phyloP scores from a whole-genome alignment of 2,797 vertebrate species.

The Carapus acus region DNA sequence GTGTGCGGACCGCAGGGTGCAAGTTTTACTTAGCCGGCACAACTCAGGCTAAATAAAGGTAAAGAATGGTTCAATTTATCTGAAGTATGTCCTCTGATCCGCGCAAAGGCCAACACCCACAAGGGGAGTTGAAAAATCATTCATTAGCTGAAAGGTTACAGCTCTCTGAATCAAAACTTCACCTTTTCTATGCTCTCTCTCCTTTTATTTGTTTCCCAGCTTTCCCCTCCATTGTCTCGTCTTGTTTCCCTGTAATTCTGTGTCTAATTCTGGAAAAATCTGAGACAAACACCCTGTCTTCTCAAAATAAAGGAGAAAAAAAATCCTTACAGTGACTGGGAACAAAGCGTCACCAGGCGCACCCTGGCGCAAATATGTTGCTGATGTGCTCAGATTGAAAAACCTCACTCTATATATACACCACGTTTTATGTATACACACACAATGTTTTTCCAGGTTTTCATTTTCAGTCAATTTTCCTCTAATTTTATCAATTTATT shows the following conservation, averaged over 20 bases:
- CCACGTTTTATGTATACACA: too few relatives aligned
- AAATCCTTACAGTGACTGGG: too few relatives aligned
- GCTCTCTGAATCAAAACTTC: constrained; percentile 40
- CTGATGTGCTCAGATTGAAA: too few relatives aligned
- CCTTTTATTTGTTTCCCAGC: constrained; percentile 21
- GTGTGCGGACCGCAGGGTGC: constrained; percentile 24
- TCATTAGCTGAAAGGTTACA: constrained; percentile 60
- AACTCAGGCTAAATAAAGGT: constrained; percentile 37
- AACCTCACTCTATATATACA: neutral
- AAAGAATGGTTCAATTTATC: constrained; percentile 45
- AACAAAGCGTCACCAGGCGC: too few relatives aligned
- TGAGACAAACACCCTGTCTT: constrained; percentile 4
- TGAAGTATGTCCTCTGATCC: constrained; percentile 48
- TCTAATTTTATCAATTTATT: neutral
- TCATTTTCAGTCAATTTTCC: too few relatives aligned
- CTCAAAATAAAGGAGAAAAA: too few relatives aligned
- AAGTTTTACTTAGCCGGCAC: constrained; percentile 21
- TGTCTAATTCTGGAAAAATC: too few relatives aligned
- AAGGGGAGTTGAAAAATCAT: constrained; percentile 39
- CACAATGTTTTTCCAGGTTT: too few relatives aligned
- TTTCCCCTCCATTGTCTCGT: constrained; percentile 4
- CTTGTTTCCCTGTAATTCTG: constrained; percentile 16
- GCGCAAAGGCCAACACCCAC: constrained; percentile 44
- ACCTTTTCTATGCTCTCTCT: constrained; percentile 27
- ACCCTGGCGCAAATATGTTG: too few relatives aligned